These are phyloP conservation scores for Epinephelus cyanopodus DNA, from an alignment of 2,113 vertebrate genomes.

Conservation along the genomic window DNA sequence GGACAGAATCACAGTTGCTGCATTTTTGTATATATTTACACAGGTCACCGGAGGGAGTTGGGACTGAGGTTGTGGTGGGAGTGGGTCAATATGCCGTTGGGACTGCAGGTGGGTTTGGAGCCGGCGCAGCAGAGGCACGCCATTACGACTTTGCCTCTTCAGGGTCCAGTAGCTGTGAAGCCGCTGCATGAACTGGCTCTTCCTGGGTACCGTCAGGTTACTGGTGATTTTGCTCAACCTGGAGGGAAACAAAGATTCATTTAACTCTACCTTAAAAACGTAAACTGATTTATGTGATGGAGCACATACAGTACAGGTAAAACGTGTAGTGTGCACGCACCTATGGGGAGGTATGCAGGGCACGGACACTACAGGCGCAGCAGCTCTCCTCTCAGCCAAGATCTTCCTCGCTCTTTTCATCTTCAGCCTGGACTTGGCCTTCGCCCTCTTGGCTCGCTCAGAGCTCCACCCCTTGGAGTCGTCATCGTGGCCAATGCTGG, in stretches of 20 bases:
- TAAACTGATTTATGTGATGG: not conserved
- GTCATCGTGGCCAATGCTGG: conserved; percentile 92
- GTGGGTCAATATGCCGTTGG: conserved; percentile 93
- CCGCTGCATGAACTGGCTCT: conserved; percentile 99
- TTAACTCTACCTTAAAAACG: not conserved
- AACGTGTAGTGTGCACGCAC: conserved; percentile 72
- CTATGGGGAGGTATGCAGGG: conserved; percentile 98
- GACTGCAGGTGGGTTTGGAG: conserved; percentile 98
- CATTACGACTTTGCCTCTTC: conserved; percentile 97
- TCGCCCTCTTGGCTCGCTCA: conserved; percentile 96
- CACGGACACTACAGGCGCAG: conserved; percentile 95
- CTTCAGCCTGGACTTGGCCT: conserved; percentile 97
- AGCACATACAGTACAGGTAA: not conserved
- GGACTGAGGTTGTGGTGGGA: conserved; percentile 69
- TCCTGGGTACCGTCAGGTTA: conserved; percentile 95
- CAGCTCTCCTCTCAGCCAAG: conserved; percentile 95
- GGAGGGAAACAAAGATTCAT: conserved; percentile 34
- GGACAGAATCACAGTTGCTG: not conserved
- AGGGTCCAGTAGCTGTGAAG: conserved; percentile 99
- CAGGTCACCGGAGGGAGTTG: conserved; percentile 61
- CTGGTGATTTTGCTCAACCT: conserved; percentile 98
- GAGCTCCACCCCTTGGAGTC: conserved; percentile 97
- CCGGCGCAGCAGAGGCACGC: conserved; percentile 94
- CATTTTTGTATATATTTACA: not conserved
- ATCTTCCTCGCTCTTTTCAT: conserved; percentile 99